These are phyloP conservation scores for Petrocephalus zakoni DNA, from an alignment of 2,113 vertebrate genomes.

Conservation along the genomic window DNA sequence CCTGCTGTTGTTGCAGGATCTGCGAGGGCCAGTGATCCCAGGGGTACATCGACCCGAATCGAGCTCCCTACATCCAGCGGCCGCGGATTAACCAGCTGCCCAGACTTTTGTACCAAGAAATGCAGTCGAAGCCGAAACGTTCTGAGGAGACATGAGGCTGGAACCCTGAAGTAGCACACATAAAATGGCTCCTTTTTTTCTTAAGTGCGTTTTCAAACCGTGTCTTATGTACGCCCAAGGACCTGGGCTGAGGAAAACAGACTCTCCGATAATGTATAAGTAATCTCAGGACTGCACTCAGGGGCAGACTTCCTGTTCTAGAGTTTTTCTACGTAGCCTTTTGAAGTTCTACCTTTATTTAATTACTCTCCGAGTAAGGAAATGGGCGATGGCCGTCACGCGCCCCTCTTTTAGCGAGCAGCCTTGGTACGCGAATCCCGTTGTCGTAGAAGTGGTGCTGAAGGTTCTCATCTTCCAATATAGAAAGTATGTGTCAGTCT, in stretches of 20 bases:
- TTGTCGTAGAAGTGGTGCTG: background rate
- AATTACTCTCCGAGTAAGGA: slow-evolving; percentile 15
- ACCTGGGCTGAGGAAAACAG: background rate
- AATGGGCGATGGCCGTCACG: background rate
- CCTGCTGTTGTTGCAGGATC: slow-evolving; percentile 2
- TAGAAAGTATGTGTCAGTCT: background rate
- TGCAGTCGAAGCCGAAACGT: background rate
- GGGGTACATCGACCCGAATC: slow-evolving; percentile 23
- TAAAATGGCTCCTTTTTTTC: background rate
- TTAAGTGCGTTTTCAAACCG: slow-evolving; percentile 9
- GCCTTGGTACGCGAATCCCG: background rate
- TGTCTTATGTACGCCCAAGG: slow-evolving; percentile 14
- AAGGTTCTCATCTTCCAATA: slow-evolving; percentile 24
- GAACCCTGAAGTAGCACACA: slow-evolving; percentile 49
- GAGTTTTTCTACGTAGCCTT: slow-evolving; percentile 22
- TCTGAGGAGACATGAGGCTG: slow-evolving; percentile 17
- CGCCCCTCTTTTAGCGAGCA: background rate
- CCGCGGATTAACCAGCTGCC: slow-evolving; percentile 20
- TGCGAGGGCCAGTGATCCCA: slow-evolving; percentile 20
- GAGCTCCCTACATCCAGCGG: slow-evolving; percentile 20
- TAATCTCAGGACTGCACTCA: slow-evolving; percentile 54
- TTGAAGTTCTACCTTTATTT: slow-evolving; percentile 19
- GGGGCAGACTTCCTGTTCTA: slow-evolving; percentile 41
- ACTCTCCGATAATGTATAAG: slow-evolving; percentile 4
- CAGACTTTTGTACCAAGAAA: slow-evolving; percentile 6